phyloP scores from a whole-genome alignment of 2,113 vertebrate species.

The Halcyon senegalensis region DNA sequence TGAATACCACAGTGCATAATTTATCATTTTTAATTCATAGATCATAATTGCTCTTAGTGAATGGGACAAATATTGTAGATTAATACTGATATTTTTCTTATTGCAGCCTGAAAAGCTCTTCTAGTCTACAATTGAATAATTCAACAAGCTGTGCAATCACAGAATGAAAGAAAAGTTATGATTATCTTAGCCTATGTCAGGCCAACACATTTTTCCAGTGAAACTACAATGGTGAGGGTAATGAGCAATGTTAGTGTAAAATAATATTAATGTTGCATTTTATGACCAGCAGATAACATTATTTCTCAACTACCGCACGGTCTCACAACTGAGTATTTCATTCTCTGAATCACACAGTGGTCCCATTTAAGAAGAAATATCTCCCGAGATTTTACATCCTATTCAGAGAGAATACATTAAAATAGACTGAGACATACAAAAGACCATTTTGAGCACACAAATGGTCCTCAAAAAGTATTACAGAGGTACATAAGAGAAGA shows the following conservation, averaged over 20 bases:
- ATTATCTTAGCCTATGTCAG: conserved; percentile 27
- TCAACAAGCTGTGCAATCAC: conserved; percentile 48
- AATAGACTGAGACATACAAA: background rate
- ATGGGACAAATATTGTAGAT: conserved; percentile 37
- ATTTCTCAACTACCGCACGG: background rate
- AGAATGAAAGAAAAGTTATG: conserved; percentile 27
- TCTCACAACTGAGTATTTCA: background rate
- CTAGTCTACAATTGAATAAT: conserved; percentile 49
- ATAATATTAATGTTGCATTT: background rate
- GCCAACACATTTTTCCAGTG: conserved; percentile 5
- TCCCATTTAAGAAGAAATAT: background rate
- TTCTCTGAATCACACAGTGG: background rate
- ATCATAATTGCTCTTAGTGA: conserved; percentile 21
- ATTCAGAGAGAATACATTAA: background rate
- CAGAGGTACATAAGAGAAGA: background rate
- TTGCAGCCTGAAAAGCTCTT: conserved; percentile 33
- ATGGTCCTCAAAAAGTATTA: background rate
- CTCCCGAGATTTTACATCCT: background rate
- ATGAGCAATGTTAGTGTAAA: background rate
- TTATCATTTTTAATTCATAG: conserved; percentile 53
- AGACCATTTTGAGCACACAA: background rate
- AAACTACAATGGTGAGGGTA: background rate
- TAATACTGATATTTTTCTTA: conserved; percentile 42
- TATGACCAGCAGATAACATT: background rate
- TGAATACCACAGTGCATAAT: conserved; percentile 1